phyloP scores from a whole-genome alignment of 1,140 invertebrate genomes.

The Daktulosphaira vitifoliae region DNA sequence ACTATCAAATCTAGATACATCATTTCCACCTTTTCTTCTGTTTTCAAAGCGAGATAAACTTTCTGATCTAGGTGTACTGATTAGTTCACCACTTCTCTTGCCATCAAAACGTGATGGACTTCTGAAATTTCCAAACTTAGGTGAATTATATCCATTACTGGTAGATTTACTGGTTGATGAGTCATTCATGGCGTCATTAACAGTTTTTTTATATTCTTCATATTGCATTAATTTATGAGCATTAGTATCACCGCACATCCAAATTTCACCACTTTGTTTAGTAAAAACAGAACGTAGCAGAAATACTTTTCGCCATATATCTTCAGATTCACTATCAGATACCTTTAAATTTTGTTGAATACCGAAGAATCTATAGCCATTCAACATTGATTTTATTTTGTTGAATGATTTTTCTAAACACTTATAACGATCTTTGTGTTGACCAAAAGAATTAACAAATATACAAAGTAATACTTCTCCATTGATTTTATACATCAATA shows the following conservation, averaged over 20 bases:
- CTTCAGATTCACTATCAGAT: background rate
- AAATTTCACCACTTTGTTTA: background rate
- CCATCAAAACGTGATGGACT: too few relatives aligned
- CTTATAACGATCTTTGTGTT: background rate
- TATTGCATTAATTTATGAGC: background rate
- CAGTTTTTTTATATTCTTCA: constrained; percentile 4
- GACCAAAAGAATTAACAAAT: background rate
- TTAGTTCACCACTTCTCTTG: too few relatives aligned
- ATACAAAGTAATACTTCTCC: background rate
- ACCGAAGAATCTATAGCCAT: background rate
- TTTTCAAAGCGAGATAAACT: too few relatives aligned
- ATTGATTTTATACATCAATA: background rate
- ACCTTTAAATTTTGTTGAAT: background rate
- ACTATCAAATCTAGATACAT: too few relatives aligned
- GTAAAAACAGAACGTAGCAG: background rate
- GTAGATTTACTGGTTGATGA: too few relatives aligned
- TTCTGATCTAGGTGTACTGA: too few relatives aligned
- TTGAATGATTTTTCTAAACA: background rate
- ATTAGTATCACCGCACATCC: constrained; percentile 7
- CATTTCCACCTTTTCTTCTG: too few relatives aligned
- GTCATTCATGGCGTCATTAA: background rate
- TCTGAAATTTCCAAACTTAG: too few relatives aligned
- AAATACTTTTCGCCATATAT: background rate
- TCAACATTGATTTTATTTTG: background rate
- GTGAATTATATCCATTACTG: too few relatives aligned